Evolutionary conservation across 2,888 invertebrate genomes (phyloP).

Genomic region (Halictus ligatus): DNA sequence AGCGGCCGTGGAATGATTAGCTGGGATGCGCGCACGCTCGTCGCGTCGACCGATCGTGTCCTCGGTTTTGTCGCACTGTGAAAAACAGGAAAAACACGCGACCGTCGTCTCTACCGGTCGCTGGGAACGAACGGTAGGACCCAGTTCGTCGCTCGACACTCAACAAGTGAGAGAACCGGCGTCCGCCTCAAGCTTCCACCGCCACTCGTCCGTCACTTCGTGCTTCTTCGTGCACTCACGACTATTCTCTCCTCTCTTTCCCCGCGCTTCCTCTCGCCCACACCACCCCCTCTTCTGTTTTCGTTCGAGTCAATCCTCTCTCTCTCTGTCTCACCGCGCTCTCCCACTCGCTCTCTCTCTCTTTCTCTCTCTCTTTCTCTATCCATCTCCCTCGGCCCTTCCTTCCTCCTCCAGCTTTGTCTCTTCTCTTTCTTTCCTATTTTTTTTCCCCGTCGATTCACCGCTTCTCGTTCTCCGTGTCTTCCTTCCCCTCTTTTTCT

Average conservation of each 20-base stretch:
- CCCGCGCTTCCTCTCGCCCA: slow-evolving; percentile 51
- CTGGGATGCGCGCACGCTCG: neutral
- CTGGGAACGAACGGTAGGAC: slow-evolving; percentile 68
- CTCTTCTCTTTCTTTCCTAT: neutral
- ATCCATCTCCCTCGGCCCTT: slow-evolving; percentile 2
- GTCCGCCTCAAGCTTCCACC: slow-evolving; percentile 61
- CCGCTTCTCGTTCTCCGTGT: neutral
- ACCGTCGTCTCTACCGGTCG: slow-evolving; percentile 53
- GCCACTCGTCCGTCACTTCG: slow-evolving; percentile 62
- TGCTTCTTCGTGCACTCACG: slow-evolving; percentile 63
- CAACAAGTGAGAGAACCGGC: slow-evolving; percentile 83
- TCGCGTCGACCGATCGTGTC: neutral
- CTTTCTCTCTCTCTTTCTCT: neutral
- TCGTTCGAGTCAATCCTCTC: slow-evolving; percentile 45
- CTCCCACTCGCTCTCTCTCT: neutral
- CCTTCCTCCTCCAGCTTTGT: slow-evolving; percentile 8
- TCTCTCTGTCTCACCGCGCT: neutral
- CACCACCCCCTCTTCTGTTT: slow-evolving; percentile 53
- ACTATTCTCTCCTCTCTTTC: slow-evolving; percentile 45
- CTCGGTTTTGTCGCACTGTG: neutral
- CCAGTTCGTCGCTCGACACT: slow-evolving; percentile 79
- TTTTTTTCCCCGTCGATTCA: neutral
- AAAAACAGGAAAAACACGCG: slow-evolving; percentile 27
- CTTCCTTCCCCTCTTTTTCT: neutral
- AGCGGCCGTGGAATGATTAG: neutral